A percentile compares a stretch with the other conserved stretches of the same genome.
These are phyloP conservation scores for Oligia latruncula DNA, from an alignment of 2,888 invertebrate species.

Conservation along the genomic window DNA sequence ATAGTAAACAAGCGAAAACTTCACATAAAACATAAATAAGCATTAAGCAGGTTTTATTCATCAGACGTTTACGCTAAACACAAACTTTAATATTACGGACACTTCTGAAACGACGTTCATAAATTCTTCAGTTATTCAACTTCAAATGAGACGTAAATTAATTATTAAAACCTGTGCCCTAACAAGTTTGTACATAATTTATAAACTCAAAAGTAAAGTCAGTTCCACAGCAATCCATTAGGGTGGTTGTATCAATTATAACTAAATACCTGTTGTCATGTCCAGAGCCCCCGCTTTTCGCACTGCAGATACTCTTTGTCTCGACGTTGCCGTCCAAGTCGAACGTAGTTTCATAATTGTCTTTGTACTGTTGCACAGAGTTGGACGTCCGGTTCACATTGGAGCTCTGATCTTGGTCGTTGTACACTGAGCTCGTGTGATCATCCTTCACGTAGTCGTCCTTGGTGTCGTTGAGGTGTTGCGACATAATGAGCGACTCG, in stretches of 20 bases:
- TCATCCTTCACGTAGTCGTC: conserved; percentile 84
- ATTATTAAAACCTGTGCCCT: conserved; percentile 49
- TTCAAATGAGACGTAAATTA: conserved; percentile 41
- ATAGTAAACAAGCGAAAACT: conserved; percentile 39
- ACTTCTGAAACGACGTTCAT: conserved; percentile 41
- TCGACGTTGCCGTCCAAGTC: conserved; percentile 98
- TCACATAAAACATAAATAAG: conserved; percentile 50
- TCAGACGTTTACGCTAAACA: conserved; percentile 40
- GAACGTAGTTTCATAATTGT: conserved; percentile 96
- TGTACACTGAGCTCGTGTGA: conserved; percentile 81
- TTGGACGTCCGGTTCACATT: conserved; percentile 77
- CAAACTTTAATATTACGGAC: conserved; percentile 30
- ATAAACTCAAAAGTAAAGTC: conserved; percentile 47
- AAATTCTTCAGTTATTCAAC: conserved; percentile 51
- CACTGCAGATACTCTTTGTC: conserved; percentile 96
- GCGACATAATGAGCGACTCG: conserved; percentile 86
- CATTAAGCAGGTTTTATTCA: conserved; percentile 39
- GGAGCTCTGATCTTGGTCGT: conserved; percentile 81
- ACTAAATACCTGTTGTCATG: conserved; percentile 93
- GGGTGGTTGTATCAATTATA: conserved; percentile 47
- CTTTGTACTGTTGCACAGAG: conserved; percentile 88
- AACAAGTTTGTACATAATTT: conserved; percentile 51
- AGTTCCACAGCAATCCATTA: conserved; percentile 56
- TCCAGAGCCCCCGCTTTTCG: conserved; percentile 94
- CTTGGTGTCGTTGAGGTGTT: conserved; percentile 83